A percentile compares a stretch with the other conserved stretches of the same genome.
These are phyloP conservation scores for Phrynocephalus forsythii DNA, from an alignment of 2,797 vertebrate genomes.

Conservation along the genomic window DNA sequence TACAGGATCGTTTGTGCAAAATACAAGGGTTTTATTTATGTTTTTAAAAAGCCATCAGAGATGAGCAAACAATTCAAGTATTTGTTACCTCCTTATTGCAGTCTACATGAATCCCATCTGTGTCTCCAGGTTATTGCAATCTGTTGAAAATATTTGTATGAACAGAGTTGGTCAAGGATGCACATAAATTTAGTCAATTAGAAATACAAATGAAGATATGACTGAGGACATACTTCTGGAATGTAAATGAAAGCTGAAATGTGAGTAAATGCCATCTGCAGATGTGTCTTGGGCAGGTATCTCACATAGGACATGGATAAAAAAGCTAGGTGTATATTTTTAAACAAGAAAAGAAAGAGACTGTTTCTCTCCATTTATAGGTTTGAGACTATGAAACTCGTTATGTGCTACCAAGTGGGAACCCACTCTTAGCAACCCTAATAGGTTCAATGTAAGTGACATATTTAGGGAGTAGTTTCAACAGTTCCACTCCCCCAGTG, in stretches of 20 bases:
- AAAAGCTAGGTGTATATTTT: slow-evolving; percentile 24
- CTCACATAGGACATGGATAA: slow-evolving; percentile 24
- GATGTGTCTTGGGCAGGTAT: slow-evolving; percentile 32
- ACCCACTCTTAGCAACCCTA: too few species aligned
- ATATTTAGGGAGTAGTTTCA: too few species aligned
- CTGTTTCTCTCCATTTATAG: too few species aligned
- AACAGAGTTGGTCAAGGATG: background rate
- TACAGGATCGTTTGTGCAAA: too few species aligned
- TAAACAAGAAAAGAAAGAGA: too few species aligned
- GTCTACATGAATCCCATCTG: background rate
- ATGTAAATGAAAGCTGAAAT: background rate
- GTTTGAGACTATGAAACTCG: too few species aligned
- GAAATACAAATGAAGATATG: background rate
- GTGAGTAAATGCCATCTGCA: slow-evolving; percentile 17
- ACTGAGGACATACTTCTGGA: background rate
- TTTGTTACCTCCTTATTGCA: background rate
- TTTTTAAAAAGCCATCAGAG: too few species aligned
- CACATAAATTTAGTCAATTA: background rate
- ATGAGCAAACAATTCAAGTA: too few species aligned
- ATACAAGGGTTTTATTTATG: too few species aligned
- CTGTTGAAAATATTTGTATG: background rate
- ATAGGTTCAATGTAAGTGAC: too few species aligned
- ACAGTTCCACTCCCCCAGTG: too few species aligned
- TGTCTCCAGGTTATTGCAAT: background rate
- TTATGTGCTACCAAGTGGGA: too few species aligned